These are phyloP conservation scores for Eilema sororculum DNA, from an alignment of 2,888 invertebrate genomes.

Conservation along the genomic window DNA sequence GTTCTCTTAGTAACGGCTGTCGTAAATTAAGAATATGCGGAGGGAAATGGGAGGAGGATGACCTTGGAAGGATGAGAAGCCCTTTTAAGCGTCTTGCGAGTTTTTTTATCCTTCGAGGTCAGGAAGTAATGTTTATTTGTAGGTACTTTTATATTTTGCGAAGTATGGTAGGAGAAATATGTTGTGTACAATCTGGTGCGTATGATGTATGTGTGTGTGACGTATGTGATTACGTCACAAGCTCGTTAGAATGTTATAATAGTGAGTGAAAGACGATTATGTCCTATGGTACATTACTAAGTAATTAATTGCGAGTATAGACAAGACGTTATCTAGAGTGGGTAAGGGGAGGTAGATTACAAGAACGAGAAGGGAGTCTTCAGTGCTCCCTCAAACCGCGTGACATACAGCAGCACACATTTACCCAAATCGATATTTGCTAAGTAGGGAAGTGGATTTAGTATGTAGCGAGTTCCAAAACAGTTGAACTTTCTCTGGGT, in stretches of 20 bases:
- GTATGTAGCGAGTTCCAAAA: too few species aligned
- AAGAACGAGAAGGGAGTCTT: neutral
- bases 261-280: neutral
- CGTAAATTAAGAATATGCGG: slow-evolving; percentile 56
- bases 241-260: neutral
- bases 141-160: slow-evolving; percentile 12
- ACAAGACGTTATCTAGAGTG: neutral
- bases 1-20: slow-evolving; percentile 52
- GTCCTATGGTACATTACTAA: neutral
- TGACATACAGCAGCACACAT: neutral
- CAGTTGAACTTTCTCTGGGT: too few species aligned
- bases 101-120: slow-evolving; percentile 29
- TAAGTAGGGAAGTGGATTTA: neutral
- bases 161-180: neutral
- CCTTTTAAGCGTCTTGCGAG: slow-evolving; percentile 39
- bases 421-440: neutral
- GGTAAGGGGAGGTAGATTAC: neutral
- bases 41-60: slow-evolving; percentile 40
- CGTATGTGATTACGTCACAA: neutral
- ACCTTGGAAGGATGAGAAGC: slow-evolving; percentile 38
- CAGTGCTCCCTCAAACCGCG: neutral
- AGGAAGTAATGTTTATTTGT: slow-evolving; percentile 20
- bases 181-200: neutral
- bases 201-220: neutral
- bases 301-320: neutral